phyloP scores from a whole-genome alignment of 1,140 invertebrate species.

The Panagrolaimus sp. region DNA sequence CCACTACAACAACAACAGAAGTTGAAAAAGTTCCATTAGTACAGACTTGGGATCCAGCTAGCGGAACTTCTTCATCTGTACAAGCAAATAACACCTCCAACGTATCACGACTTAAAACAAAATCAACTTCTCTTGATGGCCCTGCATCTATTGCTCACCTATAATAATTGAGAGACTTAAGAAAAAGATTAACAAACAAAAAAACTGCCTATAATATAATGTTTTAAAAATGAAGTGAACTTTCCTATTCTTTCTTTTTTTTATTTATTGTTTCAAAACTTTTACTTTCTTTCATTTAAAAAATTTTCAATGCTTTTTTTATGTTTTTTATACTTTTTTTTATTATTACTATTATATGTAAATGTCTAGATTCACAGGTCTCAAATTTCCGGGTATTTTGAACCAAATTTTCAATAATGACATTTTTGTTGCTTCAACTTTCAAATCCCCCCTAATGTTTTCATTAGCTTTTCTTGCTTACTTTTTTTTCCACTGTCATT shows the following conservation, averaged over 20 bases:
- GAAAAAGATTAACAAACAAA: too few relatives aligned
- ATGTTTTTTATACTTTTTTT: neutral
- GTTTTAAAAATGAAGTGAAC: too few relatives aligned
- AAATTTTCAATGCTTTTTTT: too few relatives aligned
- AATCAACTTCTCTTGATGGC: constrained; percentile 52
- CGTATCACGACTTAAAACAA: constrained; percentile 38
- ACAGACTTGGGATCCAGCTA: constrained; percentile 13
- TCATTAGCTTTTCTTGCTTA: neutral
- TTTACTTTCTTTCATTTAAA: too few relatives aligned
- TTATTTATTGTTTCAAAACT: too few relatives aligned
- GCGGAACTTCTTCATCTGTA: constrained; percentile 41
- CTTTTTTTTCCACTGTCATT: constrained; percentile 1
- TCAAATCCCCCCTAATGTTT: constrained; percentile 1
- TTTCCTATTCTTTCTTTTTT: too few relatives aligned
- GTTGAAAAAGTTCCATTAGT: constrained; percentile 17
- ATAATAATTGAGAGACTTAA: constrained; percentile 25
- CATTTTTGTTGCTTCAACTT: constrained; percentile 2
- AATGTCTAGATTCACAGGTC: constrained; percentile 11
- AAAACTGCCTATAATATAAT: too few relatives aligned
- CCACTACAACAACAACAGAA: constrained; percentile 13
- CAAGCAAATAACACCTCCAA: neutral
- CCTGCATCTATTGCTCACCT: constrained; percentile 56
- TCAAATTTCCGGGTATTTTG: constrained; percentile 10
- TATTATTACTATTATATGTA: neutral
- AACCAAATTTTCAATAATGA: constrained; percentile 11